Percentiles rank a stretch among this genome's conserved stretches.
These are phyloP conservation scores for Chiloscyllium punctatum DNA, from an alignment of 2,797 vertebrate genomes.

Conservation along the genomic window DNA sequence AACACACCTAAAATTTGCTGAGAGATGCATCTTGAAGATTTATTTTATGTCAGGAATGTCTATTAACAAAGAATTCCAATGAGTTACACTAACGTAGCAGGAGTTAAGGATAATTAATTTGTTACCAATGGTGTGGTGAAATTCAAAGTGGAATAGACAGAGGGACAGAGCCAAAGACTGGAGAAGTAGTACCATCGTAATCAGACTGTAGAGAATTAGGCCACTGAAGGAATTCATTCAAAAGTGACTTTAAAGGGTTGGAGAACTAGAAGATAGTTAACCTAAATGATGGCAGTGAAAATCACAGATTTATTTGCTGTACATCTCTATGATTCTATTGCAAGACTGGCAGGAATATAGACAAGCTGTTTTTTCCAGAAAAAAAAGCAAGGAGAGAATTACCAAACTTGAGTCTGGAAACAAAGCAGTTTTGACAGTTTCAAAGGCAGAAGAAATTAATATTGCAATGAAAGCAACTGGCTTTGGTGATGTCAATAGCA, in stretches of 20 bases:
- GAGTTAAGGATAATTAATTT: not conserved
- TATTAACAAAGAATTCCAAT: not conserved
- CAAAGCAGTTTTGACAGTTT: not conserved
- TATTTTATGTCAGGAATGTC: no score
- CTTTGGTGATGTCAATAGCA: not conserved
- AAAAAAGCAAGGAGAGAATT: not conserved
- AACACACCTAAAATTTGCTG: not conserved
- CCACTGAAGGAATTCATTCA: not conserved
- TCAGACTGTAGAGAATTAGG: not conserved
- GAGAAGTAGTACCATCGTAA: not conserved
- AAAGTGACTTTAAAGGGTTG: not conserved
- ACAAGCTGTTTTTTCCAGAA: not conserved
- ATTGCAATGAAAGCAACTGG: not conserved
- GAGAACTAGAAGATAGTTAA: not conserved
- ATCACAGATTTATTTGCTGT: not conserved
- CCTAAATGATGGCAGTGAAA: not conserved
- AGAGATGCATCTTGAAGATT: not conserved
- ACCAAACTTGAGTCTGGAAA: not conserved
- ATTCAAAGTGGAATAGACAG: not conserved
- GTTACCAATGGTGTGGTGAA: not conserved
- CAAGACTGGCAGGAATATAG: not conserved
- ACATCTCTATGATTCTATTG: not conserved
- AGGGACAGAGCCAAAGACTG: not conserved
- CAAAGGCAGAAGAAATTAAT: not conserved
- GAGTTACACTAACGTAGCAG: not conserved